Evolutionary conservation across 2,888 invertebrate genomes (phyloP).

Genomic region (Heteropelma amictum): DNA sequence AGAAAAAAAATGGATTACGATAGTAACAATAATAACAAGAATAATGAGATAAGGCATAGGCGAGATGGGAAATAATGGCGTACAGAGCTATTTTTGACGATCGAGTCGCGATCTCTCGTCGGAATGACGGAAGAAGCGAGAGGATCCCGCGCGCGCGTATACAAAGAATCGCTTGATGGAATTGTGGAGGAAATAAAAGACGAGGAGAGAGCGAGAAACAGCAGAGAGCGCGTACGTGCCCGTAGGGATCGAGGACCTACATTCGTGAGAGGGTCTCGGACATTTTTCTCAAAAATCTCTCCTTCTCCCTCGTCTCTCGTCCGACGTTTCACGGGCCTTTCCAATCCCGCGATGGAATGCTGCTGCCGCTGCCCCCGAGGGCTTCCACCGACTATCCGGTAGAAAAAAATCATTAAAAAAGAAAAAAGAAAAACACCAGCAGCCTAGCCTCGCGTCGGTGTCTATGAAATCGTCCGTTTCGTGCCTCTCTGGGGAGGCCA

Average conservation of each 20-base stretch:
- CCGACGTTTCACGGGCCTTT: conserved; percentile 55
- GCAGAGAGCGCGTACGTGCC: conserved; percentile 46
- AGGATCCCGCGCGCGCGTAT: conserved; percentile 27
- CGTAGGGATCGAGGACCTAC: conserved; percentile 76
- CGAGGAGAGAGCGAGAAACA: conserved; percentile 41
- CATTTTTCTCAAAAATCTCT: conserved; percentile 72
- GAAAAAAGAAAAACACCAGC: too few relatives aligned
- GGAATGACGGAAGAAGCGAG: background rate
- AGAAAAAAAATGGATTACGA: too few relatives aligned
- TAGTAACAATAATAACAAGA: too few relatives aligned
- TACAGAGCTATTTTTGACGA: conserved; percentile 19
- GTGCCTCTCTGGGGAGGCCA: background rate
- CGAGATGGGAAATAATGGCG: conserved; percentile 18
- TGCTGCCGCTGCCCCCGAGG: conserved; percentile 67
- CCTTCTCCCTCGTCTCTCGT: background rate
- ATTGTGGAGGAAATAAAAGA: conserved; percentile 18
- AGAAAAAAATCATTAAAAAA: too few relatives aligned
- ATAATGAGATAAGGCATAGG: conserved; percentile 19
- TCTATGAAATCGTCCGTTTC: conserved; percentile 10
- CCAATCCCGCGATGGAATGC: conserved; percentile 75
- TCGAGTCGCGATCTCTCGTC: background rate
- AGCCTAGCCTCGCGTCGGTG: conserved; percentile 26
- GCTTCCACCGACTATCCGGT: conserved; percentile 53
- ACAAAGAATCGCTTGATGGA: conserved; percentile 48
- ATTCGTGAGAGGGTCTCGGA: conserved; percentile 74